These are phyloP conservation scores for Diarsia rubi DNA, from an alignment of 2,888 invertebrate genomes.

Conservation along the genomic window DNA sequence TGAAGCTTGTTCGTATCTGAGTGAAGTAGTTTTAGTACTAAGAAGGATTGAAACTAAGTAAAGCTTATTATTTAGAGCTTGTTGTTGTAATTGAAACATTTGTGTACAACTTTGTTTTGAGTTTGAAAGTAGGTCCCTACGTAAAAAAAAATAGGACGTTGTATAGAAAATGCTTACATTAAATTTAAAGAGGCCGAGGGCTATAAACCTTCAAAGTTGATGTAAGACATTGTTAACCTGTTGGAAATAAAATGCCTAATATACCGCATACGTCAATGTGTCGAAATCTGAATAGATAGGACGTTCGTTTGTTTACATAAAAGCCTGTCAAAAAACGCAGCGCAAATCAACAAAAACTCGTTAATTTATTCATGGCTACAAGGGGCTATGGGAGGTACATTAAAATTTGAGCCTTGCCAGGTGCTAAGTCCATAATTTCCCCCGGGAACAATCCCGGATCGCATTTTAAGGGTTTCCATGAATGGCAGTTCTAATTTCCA, in stretches of 20 bases:
- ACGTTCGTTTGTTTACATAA: constrained; percentile 34
- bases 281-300: constrained; percentile 12
- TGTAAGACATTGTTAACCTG: not conserved
- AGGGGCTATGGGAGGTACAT: constrained; percentile 81
- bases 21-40: constrained; percentile 3
- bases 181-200: not conserved
- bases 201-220: constrained; percentile 1
- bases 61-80: not conserved
- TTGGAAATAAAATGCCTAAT: not conserved
- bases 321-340: constrained; percentile 69
- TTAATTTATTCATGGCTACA: constrained; percentile 87
- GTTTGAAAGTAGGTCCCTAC: not conserved
- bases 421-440: constrained; percentile 91
- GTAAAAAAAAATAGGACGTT: not conserved
- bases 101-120: not conserved
- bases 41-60: not conserved
- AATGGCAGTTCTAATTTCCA: constrained; percentile 87
- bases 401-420: constrained; percentile 90
- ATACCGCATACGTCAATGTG: not conserved
- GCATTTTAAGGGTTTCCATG: constrained; percentile 89
- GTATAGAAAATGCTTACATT: not conserved
- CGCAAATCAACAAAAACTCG: constrained; percentile 78
- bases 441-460: constrained; percentile 87
- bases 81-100: constrained; percentile 1
- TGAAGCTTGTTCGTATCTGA: not conserved